Percentiles rank a stretch among this genome's conserved stretches.
Conservation (phyloP, 2,797 vertebrate genomes). For the Pseudomugil tenellus region DNA sequence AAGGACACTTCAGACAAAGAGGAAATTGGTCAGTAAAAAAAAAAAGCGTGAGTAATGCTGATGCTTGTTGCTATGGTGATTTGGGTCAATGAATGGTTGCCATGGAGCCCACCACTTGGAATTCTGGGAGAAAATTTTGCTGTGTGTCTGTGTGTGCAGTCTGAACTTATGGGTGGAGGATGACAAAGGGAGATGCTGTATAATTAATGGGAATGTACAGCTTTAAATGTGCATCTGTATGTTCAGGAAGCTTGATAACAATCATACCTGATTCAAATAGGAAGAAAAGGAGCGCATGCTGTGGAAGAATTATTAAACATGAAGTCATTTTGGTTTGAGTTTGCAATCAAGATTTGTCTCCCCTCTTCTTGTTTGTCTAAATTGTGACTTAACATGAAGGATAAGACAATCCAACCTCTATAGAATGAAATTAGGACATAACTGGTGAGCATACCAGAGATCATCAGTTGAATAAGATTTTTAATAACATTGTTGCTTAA, state of each 20-base stretch:
- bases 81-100: constrained; percentile 77
- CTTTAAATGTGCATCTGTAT: neutral
- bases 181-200: constrained; percentile 35
- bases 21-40: constrained; percentile 71
- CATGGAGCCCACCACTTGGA: constrained; percentile 70
- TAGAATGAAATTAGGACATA: neutral
- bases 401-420: no score
- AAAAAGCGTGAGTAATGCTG: constrained; percentile 61
- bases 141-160: constrained; percentile 20
- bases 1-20: constrained; percentile 67
- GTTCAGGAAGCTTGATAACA: neutral
- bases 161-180: constrained; percentile 36
- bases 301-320: neutral
- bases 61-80: constrained; percentile 79
- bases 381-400: no score
- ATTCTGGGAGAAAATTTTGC: constrained; percentile 60
- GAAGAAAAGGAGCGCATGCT: neutral
- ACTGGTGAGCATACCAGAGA: neutral
- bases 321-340: neutral
- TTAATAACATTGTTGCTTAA: neutral
- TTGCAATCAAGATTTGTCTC: neutral
- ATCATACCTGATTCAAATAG: neutral
- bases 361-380: no score
- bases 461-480: neutral
- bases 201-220: constrained; percentile 41